Base-by-base conservation (phyloP, 2,113 vertebrate species). In the Jaculus jaculus region DNA sequence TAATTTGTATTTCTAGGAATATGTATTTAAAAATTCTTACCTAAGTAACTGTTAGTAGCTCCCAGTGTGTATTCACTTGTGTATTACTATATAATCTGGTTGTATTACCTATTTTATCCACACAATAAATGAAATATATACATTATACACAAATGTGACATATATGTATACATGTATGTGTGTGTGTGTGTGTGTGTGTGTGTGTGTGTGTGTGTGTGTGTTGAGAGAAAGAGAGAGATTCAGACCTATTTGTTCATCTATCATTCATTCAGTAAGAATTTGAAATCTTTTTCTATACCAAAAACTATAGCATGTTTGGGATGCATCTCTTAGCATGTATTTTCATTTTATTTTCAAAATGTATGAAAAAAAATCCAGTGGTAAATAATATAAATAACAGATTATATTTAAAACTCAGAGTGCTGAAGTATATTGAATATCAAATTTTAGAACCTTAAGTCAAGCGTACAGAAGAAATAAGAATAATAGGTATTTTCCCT, bases 301-400 rank as follows among this genome's bases (percentile, higher is more conserved):
- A 26, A 11, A 58, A 71, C 30, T 85, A 0, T 65, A 89, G 32
- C 42, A 7, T 91, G 5, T 51, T 86, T 3, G 6, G 75, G 9
- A 91, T n/a, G 77, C 13, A 80, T 89, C 69, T 87, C 7, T 90
- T 93, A 26, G 72, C 73, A 73, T 20, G 1, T 72, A 74, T 83
- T 90, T 93, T 84, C 69, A 80, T 87, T 91, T 92, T 86, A 73
- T 81, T 94, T 96, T 91, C 15, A 51, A 92, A 95, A 95, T 86
- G 63, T 23, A 66, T 79, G 18, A 65, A 78, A 84, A 84, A 47
- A 84, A 84, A 47, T 68, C 89, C 51, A 60, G 77, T 77, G 10
- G 23, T 89, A 92, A 89, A 23, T 89, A 92, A 89, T 75, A 9
- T 94, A 86, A 94, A 80, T 72, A 87, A 63, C 7, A 92, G 72